phyloP scores from a whole-genome alignment of 2,113 vertebrate genomes.

The Laterallus jamaicensis region DNA sequence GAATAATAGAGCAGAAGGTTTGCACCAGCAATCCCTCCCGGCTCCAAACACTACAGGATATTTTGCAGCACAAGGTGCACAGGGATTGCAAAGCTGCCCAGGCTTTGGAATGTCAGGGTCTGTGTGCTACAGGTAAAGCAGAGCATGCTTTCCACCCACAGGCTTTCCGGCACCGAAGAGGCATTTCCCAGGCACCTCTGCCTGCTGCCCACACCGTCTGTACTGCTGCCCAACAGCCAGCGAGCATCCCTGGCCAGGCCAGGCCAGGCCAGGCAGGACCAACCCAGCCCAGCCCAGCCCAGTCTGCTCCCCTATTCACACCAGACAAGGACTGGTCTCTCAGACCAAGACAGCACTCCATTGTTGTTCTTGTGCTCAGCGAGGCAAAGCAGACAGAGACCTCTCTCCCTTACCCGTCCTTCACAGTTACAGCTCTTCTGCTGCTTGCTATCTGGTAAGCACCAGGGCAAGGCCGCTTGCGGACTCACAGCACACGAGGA shows the following conservation, averaged over 20 bases:
- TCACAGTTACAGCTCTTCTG: not conserved
- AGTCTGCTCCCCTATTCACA: no score
- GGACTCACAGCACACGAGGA: not conserved
- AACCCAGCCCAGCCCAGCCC: no score
- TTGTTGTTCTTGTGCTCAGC: not conserved
- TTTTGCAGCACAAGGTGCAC: not conserved
- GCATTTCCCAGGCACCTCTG: not conserved
- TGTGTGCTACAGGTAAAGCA: not conserved
- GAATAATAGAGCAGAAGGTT: not conserved
- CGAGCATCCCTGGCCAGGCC: not conserved
- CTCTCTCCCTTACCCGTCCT: not conserved
- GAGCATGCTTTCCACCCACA: not conserved
- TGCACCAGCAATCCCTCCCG: not conserved
- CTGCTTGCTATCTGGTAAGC: not conserved
- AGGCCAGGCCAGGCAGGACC: no score
- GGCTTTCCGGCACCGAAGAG: not conserved
- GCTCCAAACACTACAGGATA: not conserved
- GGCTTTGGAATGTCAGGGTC: fast-evolving
- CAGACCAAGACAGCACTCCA: not conserved
- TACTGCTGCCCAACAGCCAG: not conserved
- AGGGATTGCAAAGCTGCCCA: not conserved
- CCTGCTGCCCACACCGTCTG: not conserved
- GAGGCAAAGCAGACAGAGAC: not conserved
- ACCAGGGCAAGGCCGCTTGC: not conserved
- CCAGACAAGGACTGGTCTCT: no score